These are phyloP conservation scores for Callionymus lyra DNA, from an alignment of 2,113 vertebrate species.

Conservation along the genomic window DNA sequence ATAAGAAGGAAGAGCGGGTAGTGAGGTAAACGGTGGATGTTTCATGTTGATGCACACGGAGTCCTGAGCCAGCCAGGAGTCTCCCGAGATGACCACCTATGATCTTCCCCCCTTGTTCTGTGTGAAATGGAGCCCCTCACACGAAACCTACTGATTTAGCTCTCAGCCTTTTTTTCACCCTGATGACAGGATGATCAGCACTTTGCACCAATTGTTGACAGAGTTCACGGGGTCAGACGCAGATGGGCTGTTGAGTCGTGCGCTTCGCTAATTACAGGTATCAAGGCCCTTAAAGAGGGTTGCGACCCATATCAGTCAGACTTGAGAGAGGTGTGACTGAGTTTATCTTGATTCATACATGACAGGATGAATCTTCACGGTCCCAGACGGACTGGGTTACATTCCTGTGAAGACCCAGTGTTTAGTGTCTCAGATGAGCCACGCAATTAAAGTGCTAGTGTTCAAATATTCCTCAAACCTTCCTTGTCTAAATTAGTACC, in stretches of 20 bases:
- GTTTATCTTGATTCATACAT: too few species aligned
- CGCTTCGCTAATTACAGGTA: constrained; percentile 39
- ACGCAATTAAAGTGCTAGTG: too few species aligned
- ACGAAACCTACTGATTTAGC: constrained; percentile 31
- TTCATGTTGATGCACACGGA: too few species aligned
- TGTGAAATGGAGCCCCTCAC: constrained; percentile 16
- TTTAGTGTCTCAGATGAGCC: too few species aligned
- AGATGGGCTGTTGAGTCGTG: constrained; percentile 15
- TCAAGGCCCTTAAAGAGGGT: constrained; percentile 3
- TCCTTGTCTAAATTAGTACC: too few species aligned
- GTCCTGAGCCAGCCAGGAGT: constrained; percentile 17
- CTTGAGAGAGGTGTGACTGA: not conserved
- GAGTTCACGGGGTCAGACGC: constrained; percentile 30
- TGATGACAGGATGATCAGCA: constrained; percentile 35
- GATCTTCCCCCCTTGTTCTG: constrained; percentile 44
- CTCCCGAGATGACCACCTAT: constrained; percentile 28
- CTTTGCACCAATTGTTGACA: constrained; percentile 21
- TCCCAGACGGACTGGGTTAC: too few species aligned
- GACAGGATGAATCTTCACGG: too few species aligned
- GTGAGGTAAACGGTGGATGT: too few species aligned
- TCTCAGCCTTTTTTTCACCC: constrained; percentile 1
- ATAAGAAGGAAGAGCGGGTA: too few species aligned
- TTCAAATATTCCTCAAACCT: too few species aligned
- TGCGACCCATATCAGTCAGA: constrained; percentile 4
- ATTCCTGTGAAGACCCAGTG: too few species aligned